Evolutionary conservation across 2,888 invertebrate genomes (phyloP).

Genomic region (Hydrotaea cyrtoneurina): DNA sequence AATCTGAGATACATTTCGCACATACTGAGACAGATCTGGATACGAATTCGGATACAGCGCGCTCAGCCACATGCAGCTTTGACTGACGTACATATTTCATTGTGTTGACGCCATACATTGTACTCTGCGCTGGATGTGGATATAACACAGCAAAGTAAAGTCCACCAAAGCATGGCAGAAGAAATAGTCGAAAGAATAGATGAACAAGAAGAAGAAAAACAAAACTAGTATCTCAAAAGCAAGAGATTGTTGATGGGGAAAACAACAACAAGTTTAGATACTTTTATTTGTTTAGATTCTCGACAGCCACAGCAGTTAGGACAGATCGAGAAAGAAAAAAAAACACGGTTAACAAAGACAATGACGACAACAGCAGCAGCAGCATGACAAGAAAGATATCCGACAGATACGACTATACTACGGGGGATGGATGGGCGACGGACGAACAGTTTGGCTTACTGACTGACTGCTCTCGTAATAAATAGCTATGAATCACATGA

Average conservation of each 20-base stretch:
- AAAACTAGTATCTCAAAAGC: not conserved
- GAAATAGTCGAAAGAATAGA: not conserved
- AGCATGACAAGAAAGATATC: slow-evolving; percentile 7
- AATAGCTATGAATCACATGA: slow-evolving; percentile 4
- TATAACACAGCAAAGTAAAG: not conserved
- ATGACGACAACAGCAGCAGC: not conserved
- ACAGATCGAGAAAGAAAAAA: too few species aligned
- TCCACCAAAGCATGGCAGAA: slow-evolving; percentile 4
- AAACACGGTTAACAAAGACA: not conserved
- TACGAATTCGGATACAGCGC: not conserved
- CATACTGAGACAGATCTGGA: slow-evolving; percentile 1
- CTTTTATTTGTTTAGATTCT: slow-evolving; percentile 18
- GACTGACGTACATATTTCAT: too few species aligned
- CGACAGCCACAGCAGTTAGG: not conserved
- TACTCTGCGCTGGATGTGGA: not conserved
- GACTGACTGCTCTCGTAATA: not conserved
- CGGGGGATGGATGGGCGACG: not conserved
- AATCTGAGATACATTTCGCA: slow-evolving; percentile 33
- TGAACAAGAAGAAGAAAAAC: not conserved
- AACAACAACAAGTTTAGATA: slow-evolving; percentile 1
- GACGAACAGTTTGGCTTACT: not conserved
- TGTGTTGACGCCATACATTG: not conserved
- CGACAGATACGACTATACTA: not conserved
- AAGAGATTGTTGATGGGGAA: too few species aligned
- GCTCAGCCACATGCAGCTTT: not conserved